Evolutionary conservation across 2,888 invertebrate species (phyloP), one percentile per base, ranked within the genome.

Genomic region (Pyrrhosoma nymphula): DNA sequence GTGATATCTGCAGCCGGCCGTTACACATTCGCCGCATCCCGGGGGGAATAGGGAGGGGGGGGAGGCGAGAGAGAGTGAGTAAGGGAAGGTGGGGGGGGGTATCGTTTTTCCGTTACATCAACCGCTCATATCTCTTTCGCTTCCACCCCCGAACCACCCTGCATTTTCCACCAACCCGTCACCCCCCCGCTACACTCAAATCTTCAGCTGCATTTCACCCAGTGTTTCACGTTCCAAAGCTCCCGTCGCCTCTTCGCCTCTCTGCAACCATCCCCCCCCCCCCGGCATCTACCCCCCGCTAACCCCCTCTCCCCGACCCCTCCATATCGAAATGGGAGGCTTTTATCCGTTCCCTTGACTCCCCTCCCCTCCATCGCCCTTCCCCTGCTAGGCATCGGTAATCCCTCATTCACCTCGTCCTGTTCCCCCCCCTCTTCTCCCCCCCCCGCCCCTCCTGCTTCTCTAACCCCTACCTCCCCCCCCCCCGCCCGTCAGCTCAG

Each of bases 71-170:
- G n/a, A n/a, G 47, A 47, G 0, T 56, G 18, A n/a, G n/a, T n/a
- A n/a, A n/a, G n/a, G n/a, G n/a, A n/a, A n/a, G n/a, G 69, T 16
- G 82, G 14, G 26, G 18, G 26, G 35, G 26, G 1, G 39, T 63
- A 69, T 23, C 39, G 39, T 93, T 93, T 93, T 93, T 47, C 93
- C 93, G 93, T 69, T 14, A n/a, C 69, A 39, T 91, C 91, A 93
- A 93, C 63, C 69, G 82, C 35, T 82, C 82, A 82, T 82, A 16
- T 82, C 35, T 35, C 82, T 63, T 56, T 63, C 91, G 18, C 35
- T 30, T 30, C 60, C 60, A 20, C 60, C 60, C 60, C 47, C 8
- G 47, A 47, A 47, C 47, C 47, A 47, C 47, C 47, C 47, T 20
- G 47, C 55, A 89, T 47, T 23, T 12, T 26, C 3, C 47, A 47